Evolutionary conservation across 2,797 vertebrate species (phyloP).

Genomic region (Oophaga sylvatica): DNA sequence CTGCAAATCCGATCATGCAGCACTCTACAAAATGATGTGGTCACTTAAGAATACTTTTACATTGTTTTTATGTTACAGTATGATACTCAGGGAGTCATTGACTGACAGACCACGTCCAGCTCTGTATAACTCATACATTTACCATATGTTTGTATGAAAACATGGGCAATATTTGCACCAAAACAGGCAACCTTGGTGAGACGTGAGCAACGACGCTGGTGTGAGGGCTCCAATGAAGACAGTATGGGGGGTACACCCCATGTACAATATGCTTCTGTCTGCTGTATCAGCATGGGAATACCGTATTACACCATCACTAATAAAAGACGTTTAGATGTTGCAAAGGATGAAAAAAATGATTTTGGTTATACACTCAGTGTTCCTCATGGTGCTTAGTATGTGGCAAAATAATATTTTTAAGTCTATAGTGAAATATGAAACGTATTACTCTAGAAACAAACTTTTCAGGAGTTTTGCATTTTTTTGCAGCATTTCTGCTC

Average conservation of each 20-base stretch:
- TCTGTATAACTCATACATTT: not conserved
- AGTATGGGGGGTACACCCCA: not conserved
- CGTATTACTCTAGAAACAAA: no score
- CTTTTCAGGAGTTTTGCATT: no score
- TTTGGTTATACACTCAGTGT: no score
- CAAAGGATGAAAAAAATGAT: not conserved
- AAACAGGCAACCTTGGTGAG: not conserved
- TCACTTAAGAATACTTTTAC: slow-evolving; percentile 36
- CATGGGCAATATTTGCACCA: not conserved
- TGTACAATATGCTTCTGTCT: not conserved
- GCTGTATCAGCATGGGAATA: not conserved
- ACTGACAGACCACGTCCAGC: not conserved
- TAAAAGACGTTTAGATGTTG: not conserved
- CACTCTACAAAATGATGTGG: slow-evolving; percentile 40
- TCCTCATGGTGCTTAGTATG: no score
- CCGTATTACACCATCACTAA: no score
- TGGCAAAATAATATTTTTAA: no score
- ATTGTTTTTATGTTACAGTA: slow-evolving; percentile 39
- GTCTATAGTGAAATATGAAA: no score
- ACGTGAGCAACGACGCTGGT: no score
- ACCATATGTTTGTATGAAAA: slow-evolving; percentile 32
- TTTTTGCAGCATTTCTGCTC: no score
- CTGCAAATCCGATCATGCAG: slow-evolving; percentile 41
- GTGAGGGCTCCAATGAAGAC: not conserved
- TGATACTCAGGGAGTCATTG: slow-evolving; percentile 17